A percentile compares a stretch with the other conserved stretches of the same genome.
Conservation (phyloP, 30 jellyfish, hydroid and myxozoan species). For the Clytia hemisphaerica region DNA sequence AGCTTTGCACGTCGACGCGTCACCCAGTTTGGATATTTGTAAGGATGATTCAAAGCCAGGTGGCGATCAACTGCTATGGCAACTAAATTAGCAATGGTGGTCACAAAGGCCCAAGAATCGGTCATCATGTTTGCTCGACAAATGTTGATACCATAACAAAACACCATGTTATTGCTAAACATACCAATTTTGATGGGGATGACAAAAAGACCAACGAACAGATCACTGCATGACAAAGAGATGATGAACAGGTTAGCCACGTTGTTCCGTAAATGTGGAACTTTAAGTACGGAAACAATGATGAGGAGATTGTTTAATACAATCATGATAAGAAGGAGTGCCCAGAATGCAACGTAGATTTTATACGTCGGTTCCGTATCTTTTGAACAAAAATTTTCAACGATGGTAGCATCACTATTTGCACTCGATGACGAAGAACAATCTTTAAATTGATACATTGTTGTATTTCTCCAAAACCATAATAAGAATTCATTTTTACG, state of each 20-base stretch:
- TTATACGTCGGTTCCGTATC: no score
- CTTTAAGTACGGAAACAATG: conserved; percentile 28
- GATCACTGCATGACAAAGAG: conserved; percentile 49
- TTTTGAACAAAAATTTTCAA: no score
- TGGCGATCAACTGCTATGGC: conserved; percentile 78
- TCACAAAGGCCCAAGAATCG: conserved; percentile 48
- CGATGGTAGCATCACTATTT: no score
- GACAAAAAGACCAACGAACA: conserved; percentile 38
- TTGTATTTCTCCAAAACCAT: no score
- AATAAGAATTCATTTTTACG: no score
- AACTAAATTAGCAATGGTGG: conserved; percentile 59
- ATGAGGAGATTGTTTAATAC: conserved; percentile 48
- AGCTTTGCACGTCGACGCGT: conserved; percentile 28
- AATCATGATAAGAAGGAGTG: conserved; percentile 36
- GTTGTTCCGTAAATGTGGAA: conserved; percentile 38
- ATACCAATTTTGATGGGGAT: conserved; percentile 47
- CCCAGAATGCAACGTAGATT: conserved; percentile 51
- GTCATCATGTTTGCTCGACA: conserved; percentile 48
- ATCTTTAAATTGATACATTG: no score
- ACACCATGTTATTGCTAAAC: conserved; percentile 53
- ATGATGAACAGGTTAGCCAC: conserved; percentile 44
- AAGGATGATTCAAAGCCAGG: conserved; percentile 61
- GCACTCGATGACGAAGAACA: no score
- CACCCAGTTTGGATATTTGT: conserved; percentile 42
- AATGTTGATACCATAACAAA: conserved; percentile 41